Conservation (phyloP, 2,797 vertebrate species). For the Esox lucius region DNA sequence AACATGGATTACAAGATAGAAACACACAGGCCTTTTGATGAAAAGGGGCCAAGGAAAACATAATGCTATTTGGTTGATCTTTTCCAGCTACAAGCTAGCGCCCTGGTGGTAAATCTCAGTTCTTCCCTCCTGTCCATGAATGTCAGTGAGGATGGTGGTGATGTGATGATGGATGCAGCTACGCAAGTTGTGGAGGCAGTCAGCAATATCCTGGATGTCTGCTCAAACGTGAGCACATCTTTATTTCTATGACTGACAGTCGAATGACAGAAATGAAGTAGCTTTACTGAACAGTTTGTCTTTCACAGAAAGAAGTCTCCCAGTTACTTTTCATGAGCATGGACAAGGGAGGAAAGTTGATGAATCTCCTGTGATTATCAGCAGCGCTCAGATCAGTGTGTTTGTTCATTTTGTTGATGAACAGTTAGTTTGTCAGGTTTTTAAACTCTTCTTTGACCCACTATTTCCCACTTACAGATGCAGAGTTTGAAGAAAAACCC, state of each 20-base stretch:
- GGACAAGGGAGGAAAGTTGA: conserved; percentile 74
- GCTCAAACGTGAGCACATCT: conserved; percentile 59
- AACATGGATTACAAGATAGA: neutral
- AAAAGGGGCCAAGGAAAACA: neutral
- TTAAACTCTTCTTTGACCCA: neutral
- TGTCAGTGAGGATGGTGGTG: conserved; percentile 40
- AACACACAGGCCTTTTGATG: neutral
- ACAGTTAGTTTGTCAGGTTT: neutral
- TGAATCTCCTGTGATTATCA: conserved; percentile 75
- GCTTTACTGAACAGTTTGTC: neutral
- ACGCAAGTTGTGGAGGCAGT: conserved; percentile 80
- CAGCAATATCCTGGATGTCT: conserved; percentile 83
- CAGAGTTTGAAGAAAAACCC: conserved; percentile 81
- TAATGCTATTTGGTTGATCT: conserved; percentile 6
- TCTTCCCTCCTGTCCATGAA: conserved; percentile 75
- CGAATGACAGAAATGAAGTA: neutral
- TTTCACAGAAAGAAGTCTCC: conserved; percentile 68
- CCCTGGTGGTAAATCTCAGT: conserved; percentile 78
- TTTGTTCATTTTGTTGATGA: conserved; percentile 62
- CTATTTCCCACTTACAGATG: conserved; percentile 73
- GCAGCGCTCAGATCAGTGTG: conserved; percentile 78
- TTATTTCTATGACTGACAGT: conserved; percentile 13
- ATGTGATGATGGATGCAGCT: conserved; percentile 71
- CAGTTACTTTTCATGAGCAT: conserved; percentile 75
- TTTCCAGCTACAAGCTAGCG: conserved; percentile 79